These are phyloP conservation scores for Augiades crinisus DNA, from an alignment of 2,888 invertebrate species.

Conservation along the genomic window DNA sequence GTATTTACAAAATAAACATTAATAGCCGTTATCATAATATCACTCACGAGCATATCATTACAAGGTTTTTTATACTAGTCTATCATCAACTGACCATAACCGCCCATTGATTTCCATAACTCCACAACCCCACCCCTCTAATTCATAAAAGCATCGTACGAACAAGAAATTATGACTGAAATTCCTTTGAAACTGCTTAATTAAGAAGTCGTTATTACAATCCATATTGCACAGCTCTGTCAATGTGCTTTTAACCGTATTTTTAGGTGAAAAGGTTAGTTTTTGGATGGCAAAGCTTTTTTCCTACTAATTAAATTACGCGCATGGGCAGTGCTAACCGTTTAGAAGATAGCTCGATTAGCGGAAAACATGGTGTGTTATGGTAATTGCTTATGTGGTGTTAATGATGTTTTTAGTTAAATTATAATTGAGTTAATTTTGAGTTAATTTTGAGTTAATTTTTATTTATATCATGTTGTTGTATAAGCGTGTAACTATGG, in stretches of 20 bases:
- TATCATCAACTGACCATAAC: conserved; percentile 41
- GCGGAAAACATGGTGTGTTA: conserved; percentile 28
- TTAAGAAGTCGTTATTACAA: conserved; percentile 36
- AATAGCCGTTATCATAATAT: conserved; percentile 18
- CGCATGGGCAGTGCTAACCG: conserved; percentile 45
- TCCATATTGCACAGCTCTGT: conserved; percentile 34
- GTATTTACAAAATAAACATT: conserved; percentile 40
- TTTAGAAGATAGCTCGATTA: conserved; percentile 38
- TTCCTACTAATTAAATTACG: conserved; percentile 34
- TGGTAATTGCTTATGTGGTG: conserved; percentile 15
- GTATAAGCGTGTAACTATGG: neutral
- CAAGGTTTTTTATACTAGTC: conserved; percentile 32
- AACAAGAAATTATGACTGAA: conserved; percentile 18
- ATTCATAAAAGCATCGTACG: conserved; percentile 29
- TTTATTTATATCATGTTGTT: too few species aligned
- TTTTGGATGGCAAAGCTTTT: conserved; percentile 18
- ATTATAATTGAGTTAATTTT: neutral
- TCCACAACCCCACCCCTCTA: conserved; percentile 26
- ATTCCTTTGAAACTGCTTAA: conserved; percentile 29
- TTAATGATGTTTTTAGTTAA: conserved; percentile 6
- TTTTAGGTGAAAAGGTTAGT: neutral
- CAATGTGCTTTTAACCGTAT: conserved; percentile 29
- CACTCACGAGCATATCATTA: conserved; percentile 8
- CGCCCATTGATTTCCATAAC: conserved; percentile 44
- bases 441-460: too few species aligned